Evolutionary conservation across 2,113 vertebrate genomes (phyloP), one percentile per base, ranked within the genome.

Genomic region (Urocitellus parryii): DNA sequence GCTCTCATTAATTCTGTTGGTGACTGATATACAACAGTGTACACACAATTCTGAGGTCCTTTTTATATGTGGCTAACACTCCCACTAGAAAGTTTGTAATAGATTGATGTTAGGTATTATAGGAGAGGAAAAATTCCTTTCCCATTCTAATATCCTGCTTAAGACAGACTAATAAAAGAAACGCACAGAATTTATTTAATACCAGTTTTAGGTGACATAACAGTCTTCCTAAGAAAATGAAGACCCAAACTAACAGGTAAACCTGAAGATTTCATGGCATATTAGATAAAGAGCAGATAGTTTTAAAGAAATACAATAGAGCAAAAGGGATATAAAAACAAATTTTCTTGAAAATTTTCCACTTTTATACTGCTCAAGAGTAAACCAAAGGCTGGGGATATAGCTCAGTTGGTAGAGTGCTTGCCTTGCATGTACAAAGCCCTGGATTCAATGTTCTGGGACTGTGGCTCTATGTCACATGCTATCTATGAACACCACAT

Each of bases 401-500:
- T 51, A 14, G 51, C 51, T 51, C 51, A 14, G 16, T 51, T 53
- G 51, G 16, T 53, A 53, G 51, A 53, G 51, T 16, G 16, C 51
- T 53, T 53, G 51, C 51, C 51, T 53, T 16, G 13, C 51, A 53
- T 16, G 51, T 4, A 16, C 14, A 16, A 53, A 53, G 51, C 51
- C 13, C 51, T 53, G 51, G 51, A 14, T 53, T 17, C 51, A 53
- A 53, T 20, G 2, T 32, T 32, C 13, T 1, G 18, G 32, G 37
- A 27, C 22, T 22, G 17, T 45, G 51, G 63, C 14, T 37, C 39
- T 76, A 2, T 2, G 1, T 16, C 65, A 25, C 29, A 20, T 1
- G 1, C 39, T 16, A 8, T 20, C 9, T n/a, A 12, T 29, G 37
- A 20, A 5, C 20, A 58, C 14, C 3, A 6, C 3, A 2, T 4